A percentile compares a stretch with the other conserved stretches of the same genome.
Conservation (phyloP, 2,888 invertebrate species). For the Operophtera brumata region DNA sequence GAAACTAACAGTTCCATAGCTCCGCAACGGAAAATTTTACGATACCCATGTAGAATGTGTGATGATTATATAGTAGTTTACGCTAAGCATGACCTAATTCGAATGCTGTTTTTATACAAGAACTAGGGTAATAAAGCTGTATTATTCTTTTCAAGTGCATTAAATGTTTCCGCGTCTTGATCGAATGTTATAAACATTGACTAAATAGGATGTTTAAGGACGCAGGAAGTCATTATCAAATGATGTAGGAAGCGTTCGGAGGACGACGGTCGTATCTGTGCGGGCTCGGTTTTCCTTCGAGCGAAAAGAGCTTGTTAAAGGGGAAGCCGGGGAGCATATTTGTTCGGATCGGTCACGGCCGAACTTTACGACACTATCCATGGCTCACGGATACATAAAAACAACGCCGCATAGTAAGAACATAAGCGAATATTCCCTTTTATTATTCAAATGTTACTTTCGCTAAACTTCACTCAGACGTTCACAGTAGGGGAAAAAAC, state of each 20-base stretch:
- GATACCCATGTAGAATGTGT: conserved; percentile 35
- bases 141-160: conserved; percentile 49
- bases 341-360: conserved; percentile 37
- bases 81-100: conserved; percentile 59
- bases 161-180: conserved; percentile 60
- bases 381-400: conserved; percentile 49
- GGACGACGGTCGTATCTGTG: conserved; percentile 48
- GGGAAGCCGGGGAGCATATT: conserved; percentile 42
- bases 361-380: conserved; percentile 53
- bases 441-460: conserved; percentile 74
- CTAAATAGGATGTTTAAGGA: conserved; percentile 68
- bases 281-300: conserved; percentile 24
- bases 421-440: conserved; percentile 65
- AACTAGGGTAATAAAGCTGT: conserved; percentile 44
- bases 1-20: conserved; percentile 53
- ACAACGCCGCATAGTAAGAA: conserved; percentile 43
- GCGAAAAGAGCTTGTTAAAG: conserved; percentile 33
- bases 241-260: conserved; percentile 67
- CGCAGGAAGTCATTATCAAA: conserved; percentile 77
- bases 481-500: conserved; percentile 59
- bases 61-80: conserved; percentile 40
- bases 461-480: conserved; percentile 64
- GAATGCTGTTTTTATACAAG: conserved; percentile 54
- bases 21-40: conserved; percentile 58
- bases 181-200: conserved; percentile 61